Base-by-base conservation (phyloP, 2,888 invertebrate genomes). In the Eretmocerus hayati region DNA sequence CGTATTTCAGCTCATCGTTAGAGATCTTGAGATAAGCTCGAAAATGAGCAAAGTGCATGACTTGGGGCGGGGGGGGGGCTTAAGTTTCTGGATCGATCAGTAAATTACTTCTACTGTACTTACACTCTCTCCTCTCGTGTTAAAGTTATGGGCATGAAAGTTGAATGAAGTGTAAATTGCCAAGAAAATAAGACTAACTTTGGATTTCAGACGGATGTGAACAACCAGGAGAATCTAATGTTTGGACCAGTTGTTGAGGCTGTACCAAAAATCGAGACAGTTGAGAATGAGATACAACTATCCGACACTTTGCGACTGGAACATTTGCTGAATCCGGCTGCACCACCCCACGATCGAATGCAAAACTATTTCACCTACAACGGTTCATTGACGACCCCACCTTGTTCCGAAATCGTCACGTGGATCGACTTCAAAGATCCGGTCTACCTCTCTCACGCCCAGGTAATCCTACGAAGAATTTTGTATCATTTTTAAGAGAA, bases 301-400 rank as follows among this genome's bases (percentile, higher is more conserved):
- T 59, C 65, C 21, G 55, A 62, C 9, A 43, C 49, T 22, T 11
- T 56, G 33, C n/a, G 57, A 20, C 48, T 66, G 22, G 54, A 43
- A 11, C 42, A 50, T 30, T 44, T 64, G 21, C 45, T 66, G 18
- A 32, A 48, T 33, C 54, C 54, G 3, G 16, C 22, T 19, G 48
- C 37, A 5, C 42, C 50, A 33, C 58, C 77, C 75, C 1, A 59
- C 37, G 41, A 56, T 39, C 49, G 58, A 38, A 69, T 80, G 51
- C 66, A 77, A 31, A 72, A 81, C 32, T 92, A 89, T 72, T 91
- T 84, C 75, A 90, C 88, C 1, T 92, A 92, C 67, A 77, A 78
- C 37, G 92, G 92, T 0, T 90, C 90, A 0, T 68, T 91, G 56
- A 91, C 91, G 4, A 91, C 91, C 2, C 90, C 90, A 2, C 91